Evolutionary conservation across 2,797 vertebrate species (phyloP).

Genomic region (Mareca strepera): DNA sequence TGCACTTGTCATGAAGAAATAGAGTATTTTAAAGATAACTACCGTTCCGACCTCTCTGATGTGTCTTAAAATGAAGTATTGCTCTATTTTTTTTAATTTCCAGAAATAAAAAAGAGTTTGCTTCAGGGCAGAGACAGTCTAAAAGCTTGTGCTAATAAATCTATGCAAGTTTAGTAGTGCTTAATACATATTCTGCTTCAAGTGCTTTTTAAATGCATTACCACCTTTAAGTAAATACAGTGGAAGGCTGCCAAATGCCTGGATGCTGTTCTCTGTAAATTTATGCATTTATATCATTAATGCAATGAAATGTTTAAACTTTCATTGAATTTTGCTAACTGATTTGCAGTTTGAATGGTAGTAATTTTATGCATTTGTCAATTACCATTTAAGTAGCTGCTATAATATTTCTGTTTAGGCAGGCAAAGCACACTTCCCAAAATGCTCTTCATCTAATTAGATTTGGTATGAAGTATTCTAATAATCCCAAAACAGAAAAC

Average conservation of each 20-base stretch:
- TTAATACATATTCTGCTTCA: conserved; percentile 68
- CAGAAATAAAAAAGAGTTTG: conserved; percentile 62
- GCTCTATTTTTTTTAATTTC: conserved; percentile 55
- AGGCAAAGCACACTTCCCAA: conserved; percentile 48
- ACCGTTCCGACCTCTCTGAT: background rate
- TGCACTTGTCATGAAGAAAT: conserved; percentile 38
- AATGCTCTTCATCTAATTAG: conserved; percentile 44
- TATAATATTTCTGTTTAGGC: conserved; percentile 64
- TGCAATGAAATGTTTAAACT: conserved; percentile 54
- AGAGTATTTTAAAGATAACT: conserved; percentile 24
- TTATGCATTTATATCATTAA: conserved; percentile 67
- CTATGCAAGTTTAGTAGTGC: conserved; percentile 50
- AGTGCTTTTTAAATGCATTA: conserved; percentile 71
- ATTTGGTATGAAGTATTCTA: conserved; percentile 26
- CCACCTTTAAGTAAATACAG: conserved; percentile 70
- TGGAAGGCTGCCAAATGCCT: conserved; percentile 61
- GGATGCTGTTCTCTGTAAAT: conserved; percentile 30
- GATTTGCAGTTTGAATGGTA: conserved; percentile 63
- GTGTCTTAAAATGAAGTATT: conserved; percentile 58
- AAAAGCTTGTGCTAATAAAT: conserved; percentile 77
- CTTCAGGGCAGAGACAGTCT: conserved; percentile 71
- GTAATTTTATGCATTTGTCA: conserved; percentile 66
- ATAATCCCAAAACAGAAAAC: background rate
- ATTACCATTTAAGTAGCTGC: conserved; percentile 62
- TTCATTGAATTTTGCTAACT: conserved; percentile 68